phyloP scores from a whole-genome alignment of 2,797 vertebrate genomes.

The Spheniscus humboldti region DNA sequence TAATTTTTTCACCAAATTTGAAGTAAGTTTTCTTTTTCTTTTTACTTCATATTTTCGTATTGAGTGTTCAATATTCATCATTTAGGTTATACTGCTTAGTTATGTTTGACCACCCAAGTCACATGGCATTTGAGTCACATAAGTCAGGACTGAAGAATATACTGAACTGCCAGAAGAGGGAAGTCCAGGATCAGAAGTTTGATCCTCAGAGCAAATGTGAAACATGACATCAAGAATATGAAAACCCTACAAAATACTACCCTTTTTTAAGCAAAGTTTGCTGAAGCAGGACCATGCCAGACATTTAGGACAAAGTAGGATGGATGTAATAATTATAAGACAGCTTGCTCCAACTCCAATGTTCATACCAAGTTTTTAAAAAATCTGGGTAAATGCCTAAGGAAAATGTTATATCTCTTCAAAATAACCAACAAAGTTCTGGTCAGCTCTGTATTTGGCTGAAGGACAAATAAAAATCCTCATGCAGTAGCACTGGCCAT shows the following conservation, averaged over 20 bases:
- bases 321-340: neutral
- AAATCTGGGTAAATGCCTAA: neutral
- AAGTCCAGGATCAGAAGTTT: conserved; percentile 54
- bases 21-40: neutral
- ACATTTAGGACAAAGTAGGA: neutral
- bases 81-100: neutral
- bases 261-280: neutral
- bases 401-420: neutral
- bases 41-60: neutral
- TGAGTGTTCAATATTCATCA: neutral
- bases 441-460: neutral
- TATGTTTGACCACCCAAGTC: neutral
- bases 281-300: neutral
- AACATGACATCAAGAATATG: neutral
- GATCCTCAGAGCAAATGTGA: neutral
- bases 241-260: neutral
- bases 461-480: neutral
- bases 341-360: neutral
- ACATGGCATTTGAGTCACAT: neutral
- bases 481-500: neutral
- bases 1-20: neutral
- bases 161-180: conserved; percentile 61
- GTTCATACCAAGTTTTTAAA: neutral
- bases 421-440: neutral
- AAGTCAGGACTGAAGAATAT: conserved; percentile 20